A percentile compares a stretch with the other conserved stretches of the same genome.
phyloP scores from a whole-genome alignment of 92 coral and sea anemone genomes.

The Blastomussa wellsi region DNA sequence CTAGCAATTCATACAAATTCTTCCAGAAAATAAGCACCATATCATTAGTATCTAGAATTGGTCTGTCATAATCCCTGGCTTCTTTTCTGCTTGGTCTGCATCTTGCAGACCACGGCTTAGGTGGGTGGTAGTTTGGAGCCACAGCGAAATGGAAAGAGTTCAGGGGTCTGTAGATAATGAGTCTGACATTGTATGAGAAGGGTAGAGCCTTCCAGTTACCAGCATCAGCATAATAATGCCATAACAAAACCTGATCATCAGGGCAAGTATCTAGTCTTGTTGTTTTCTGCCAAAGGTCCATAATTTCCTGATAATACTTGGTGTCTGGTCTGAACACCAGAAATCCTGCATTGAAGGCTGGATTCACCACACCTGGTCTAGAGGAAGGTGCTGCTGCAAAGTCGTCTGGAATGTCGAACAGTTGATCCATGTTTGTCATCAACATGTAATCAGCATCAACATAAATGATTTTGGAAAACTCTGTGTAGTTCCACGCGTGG shows the following conservation, averaged over 20 bases:
- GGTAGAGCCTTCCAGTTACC: constrained; percentile 56
- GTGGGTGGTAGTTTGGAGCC: constrained; percentile 49
- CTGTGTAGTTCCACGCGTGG: constrained; percentile 89
- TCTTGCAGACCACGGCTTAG: constrained; percentile 78
- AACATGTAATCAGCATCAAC: constrained; percentile 92
- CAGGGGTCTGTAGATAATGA: constrained; percentile 73
- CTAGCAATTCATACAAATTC: constrained; percentile 68
- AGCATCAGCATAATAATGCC: constrained; percentile 72
- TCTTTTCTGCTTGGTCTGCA: constrained; percentile 79
- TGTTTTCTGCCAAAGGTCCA: constrained; percentile 59
- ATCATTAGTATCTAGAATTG: constrained; percentile 57
- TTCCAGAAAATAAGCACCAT: constrained; percentile 77
- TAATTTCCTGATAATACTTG: constrained; percentile 40
- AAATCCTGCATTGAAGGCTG: constrained; percentile 91
- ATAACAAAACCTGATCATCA: constrained; percentile 73
- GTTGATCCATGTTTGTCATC: constrained; percentile 85
- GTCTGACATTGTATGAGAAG: constrained; percentile 71
- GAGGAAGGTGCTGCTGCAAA: constrained; percentile 85
- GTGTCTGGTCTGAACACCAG: constrained; percentile 73
- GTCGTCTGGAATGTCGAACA: constrained; percentile 75
- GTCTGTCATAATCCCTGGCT: constrained; percentile 59
- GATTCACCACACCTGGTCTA: constrained; percentile 88
- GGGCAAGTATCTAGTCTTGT: constrained; percentile 60
- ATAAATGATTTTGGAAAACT: constrained; percentile 78
- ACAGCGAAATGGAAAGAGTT: constrained; percentile 68